Conservation (phyloP, 2,113 vertebrate species). For the Datnioides undecimradiatus region DNA sequence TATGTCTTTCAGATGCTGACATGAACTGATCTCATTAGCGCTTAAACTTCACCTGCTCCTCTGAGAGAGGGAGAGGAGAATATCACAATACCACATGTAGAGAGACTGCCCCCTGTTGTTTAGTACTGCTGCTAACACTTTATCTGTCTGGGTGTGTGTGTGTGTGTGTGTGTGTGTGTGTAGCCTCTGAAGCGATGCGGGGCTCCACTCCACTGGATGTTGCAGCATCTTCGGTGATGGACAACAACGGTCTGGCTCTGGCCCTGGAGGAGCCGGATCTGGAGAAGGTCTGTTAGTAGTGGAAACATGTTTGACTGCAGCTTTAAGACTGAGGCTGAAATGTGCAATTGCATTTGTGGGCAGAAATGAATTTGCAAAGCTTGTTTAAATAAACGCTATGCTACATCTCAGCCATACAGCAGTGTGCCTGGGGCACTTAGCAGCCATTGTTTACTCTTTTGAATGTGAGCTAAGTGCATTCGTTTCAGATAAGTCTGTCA, state of each 20-base stretch:
- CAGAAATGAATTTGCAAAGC: not conserved
- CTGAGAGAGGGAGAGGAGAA: not conserved
- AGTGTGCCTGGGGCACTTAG: not conserved
- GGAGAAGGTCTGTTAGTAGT: slow-evolving; percentile 88
- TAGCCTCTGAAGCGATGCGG: slow-evolving; percentile 96
- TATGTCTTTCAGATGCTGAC: not conserved
- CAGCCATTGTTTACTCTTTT: not conserved
- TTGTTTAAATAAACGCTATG: not conserved
- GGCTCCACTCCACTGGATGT: slow-evolving; percentile 97
- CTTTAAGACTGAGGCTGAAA: too few species aligned
- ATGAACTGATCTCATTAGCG: not conserved
- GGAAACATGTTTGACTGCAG: not conserved
- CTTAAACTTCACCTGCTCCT: not conserved
- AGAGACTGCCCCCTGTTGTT: slow-evolving; percentile 79
- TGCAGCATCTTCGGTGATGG: slow-evolving; percentile 98
- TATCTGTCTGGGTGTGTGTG: slow-evolving; percentile 13
- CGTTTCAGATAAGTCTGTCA: not conserved
- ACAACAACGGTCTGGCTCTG: slow-evolving; percentile 96
- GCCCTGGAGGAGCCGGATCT: slow-evolving; percentile 95
- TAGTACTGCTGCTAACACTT: not conserved
- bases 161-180: slow-evolving; percentile 28
- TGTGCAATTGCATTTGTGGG: not conserved
- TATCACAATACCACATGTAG: slow-evolving; percentile 3
- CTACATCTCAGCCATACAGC: not conserved
- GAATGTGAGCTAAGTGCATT: not conserved